Evolutionary conservation across 2,113 vertebrate species (phyloP).

Genomic region (Perca schrenkii): DNA sequence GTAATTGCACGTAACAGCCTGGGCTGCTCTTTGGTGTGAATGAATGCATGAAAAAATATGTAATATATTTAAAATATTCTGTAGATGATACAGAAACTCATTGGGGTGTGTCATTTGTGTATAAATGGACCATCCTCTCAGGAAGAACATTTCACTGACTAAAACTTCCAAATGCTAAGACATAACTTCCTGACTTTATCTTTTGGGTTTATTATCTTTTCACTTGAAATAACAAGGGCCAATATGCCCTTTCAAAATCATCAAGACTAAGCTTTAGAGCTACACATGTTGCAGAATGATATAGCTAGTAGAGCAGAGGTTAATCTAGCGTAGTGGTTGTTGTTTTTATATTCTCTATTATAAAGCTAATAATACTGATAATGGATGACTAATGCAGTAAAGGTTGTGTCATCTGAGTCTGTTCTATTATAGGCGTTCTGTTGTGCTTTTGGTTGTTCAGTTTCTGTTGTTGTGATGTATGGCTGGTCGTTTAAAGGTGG

Average conservation of each 20-base stretch:
- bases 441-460: constrained; percentile 37
- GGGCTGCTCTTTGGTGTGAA: constrained; percentile 7
- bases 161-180: constrained; percentile 6
- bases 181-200: background rate
- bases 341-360: background rate
- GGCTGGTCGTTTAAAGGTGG: constrained; percentile 64
- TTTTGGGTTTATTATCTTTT: constrained; percentile 18
- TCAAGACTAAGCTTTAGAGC: background rate
- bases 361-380: constrained; percentile 4
- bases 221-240: background rate
- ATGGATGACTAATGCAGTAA: constrained; percentile 27
- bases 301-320: constrained; percentile 10
- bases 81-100: constrained; percentile 32
- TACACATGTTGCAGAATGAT: background rate
- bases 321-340: background rate
- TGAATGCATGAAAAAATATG: constrained; percentile 14
- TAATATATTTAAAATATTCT: constrained; percentile 1
- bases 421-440: constrained; percentile 11
- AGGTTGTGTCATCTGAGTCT: constrained; percentile 27
- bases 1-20: constrained; percentile 4
- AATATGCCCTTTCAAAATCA: background rate
- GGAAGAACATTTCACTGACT: constrained; percentile 2
- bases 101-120: constrained; percentile 22
- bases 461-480: constrained; percentile 64
- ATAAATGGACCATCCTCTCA: constrained; percentile 17